phyloP scores from a whole-genome alignment of 64 coral and sea anemone genomes.

The Pachyseris speciosa region DNA sequence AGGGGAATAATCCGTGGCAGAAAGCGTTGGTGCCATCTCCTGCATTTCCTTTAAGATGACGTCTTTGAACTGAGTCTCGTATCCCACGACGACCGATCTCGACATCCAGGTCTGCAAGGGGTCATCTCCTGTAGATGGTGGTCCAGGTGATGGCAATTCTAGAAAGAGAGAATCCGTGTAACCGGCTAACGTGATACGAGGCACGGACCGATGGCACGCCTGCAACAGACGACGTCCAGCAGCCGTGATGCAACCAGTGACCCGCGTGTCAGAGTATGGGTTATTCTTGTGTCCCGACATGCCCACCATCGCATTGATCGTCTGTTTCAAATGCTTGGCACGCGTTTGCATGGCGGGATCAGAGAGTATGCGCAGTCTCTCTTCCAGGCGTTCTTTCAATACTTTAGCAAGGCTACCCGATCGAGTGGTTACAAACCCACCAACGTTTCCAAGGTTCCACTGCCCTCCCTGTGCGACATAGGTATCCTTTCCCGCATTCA shows the following conservation, averaged over 20 bases:
- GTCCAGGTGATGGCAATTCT: background rate
- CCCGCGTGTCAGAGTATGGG: background rate
- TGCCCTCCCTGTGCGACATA: background rate
- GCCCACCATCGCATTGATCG: background rate
- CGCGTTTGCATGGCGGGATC: background rate
- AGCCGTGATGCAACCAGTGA: background rate
- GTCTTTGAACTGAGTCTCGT: background rate
- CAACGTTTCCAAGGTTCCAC: no score
- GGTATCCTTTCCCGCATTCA: background rate
- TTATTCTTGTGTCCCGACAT: background rate
- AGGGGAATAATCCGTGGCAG: no score
- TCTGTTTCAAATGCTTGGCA: background rate
- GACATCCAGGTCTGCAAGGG: background rate
- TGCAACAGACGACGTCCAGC: background rate
- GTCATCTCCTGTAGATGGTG: background rate
- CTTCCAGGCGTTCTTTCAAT: background rate
- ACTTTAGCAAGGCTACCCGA: background rate
- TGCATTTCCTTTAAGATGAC: background rate
- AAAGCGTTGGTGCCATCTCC: background rate
- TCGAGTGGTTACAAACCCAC: background rate
- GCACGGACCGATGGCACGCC: background rate
- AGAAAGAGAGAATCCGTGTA: background rate
- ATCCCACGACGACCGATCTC: background rate
- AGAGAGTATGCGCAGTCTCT: background rate
- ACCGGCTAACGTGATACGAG: background rate